Conservation (phyloP, 2,797 vertebrate species). For the Megaceryle alcyon region DNA sequence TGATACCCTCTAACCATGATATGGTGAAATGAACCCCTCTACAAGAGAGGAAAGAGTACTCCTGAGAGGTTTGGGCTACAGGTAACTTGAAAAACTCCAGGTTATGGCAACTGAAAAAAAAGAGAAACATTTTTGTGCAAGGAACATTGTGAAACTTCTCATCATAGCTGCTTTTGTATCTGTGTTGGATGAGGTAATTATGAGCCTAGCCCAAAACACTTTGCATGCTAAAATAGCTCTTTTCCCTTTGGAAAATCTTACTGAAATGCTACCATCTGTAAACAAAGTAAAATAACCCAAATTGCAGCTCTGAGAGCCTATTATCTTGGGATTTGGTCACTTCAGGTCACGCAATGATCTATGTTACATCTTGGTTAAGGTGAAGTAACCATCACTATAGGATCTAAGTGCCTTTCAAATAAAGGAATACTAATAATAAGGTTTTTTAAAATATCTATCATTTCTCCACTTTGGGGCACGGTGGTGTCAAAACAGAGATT, state of each 20-base stretch:
- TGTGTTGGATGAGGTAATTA: constrained; percentile 65
- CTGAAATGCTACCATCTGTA: constrained; percentile 57
- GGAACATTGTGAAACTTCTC: constrained; percentile 46
- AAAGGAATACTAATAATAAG: constrained; percentile 29
- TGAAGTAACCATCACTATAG: neutral
- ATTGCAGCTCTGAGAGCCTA: constrained; percentile 38
- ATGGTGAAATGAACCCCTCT: neutral
- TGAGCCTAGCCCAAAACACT: constrained; percentile 20
- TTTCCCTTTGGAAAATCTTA: constrained; percentile 66
- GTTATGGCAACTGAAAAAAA: neutral
- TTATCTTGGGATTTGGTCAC: constrained; percentile 55
- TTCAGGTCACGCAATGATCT: constrained; percentile 35
- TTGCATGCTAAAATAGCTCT: constrained; percentile 51
- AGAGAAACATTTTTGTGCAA: neutral
- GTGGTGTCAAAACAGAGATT: neutral
- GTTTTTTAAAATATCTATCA: neutral
- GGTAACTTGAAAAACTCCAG: neutral
- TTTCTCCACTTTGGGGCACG: neutral
- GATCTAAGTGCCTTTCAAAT: constrained; percentile 9
- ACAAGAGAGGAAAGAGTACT: neutral
- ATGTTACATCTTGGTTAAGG: neutral
- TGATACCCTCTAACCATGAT: neutral
- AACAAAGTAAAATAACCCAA: constrained; percentile 57
- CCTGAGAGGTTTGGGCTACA: neutral
- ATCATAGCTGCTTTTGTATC: constrained; percentile 64